These are phyloP conservation scores for Chouioia cunea DNA, from an alignment of 2,888 invertebrate genomes.

Conservation along the genomic window DNA sequence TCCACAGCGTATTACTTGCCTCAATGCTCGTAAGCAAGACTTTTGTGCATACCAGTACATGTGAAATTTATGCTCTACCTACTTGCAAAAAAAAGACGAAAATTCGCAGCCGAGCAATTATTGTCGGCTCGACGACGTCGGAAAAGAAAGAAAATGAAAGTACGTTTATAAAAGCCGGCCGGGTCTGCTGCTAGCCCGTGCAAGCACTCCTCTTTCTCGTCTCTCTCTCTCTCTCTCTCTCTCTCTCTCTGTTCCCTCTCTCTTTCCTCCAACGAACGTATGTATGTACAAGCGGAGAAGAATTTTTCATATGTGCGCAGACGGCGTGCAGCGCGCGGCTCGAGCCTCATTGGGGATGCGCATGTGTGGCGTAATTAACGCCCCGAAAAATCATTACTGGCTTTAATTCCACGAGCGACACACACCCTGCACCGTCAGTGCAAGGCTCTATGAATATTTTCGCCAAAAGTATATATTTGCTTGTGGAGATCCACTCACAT, in stretches of 20 bases:
- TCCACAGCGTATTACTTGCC: too few relatives aligned
- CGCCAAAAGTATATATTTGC: too few relatives aligned
- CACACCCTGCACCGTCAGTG: neutral
- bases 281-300: neutral
- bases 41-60: too few relatives aligned
- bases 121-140: neutral
- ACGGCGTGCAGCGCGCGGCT: neutral
- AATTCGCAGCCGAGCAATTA: conserved; percentile 11
- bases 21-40: too few relatives aligned
- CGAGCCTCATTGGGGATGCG: conserved; percentile 45
- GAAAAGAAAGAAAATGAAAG: conserved; percentile 10
- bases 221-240: too few relatives aligned
- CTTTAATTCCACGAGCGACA: conserved; percentile 44
- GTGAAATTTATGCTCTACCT: neutral
- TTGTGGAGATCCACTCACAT: too few relatives aligned
- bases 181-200: too few relatives aligned
- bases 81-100: conserved; percentile 5
- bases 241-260: too few relatives aligned
- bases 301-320: conserved; percentile 15
- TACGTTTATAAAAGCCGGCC: neutral
- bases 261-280: too few relatives aligned
- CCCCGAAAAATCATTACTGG: conserved; percentile 50
- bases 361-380: conserved; percentile 49
- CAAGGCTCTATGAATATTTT: too few relatives aligned
- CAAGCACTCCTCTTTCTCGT: too few relatives aligned